Evolutionary conservation across 92 coral and sea anemone genomes (phyloP).

Genomic region (Scolanthus callimorphus): DNA sequence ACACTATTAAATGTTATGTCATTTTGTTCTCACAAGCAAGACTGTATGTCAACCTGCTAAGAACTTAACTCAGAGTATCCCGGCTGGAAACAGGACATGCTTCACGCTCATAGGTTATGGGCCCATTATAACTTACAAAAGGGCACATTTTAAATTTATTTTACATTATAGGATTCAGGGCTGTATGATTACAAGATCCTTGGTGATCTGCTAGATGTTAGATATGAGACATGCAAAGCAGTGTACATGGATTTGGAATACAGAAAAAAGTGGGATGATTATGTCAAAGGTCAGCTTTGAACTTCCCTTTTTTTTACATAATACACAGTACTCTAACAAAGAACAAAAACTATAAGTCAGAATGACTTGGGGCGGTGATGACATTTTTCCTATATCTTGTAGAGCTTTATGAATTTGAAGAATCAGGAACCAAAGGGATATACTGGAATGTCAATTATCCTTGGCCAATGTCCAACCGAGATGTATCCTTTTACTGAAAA

Average conservation of each 20-base stretch:
- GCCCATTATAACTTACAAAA: too few species aligned
- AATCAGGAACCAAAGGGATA: constrained; percentile 55
- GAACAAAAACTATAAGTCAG: too few species aligned
- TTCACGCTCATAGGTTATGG: too few species aligned
- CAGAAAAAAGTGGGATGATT: constrained; percentile 86
- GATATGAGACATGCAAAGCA: constrained; percentile 73
- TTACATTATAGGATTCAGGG: constrained; percentile 87
- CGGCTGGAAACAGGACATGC: too few species aligned
- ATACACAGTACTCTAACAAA: constrained; percentile 2
- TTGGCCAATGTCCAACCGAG: constrained; percentile 95
- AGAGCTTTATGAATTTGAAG: constrained; percentile 85
- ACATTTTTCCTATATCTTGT: constrained; percentile 4
- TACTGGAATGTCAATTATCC: constrained; percentile 98
- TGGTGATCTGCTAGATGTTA: constrained; percentile 67
- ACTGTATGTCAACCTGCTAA: too few species aligned
- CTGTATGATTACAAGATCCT: constrained; percentile 87
- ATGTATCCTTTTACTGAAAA: constrained; percentile 99
- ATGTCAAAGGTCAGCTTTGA: constrained; percentile 73
- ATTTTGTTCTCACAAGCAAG: too few species aligned
- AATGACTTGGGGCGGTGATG: too few species aligned
- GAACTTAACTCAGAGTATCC: too few species aligned
- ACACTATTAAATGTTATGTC: too few species aligned
- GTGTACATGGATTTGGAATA: constrained; percentile 90
- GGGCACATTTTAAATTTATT: too few species aligned
- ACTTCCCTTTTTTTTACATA: too few species aligned